These are phyloP conservation scores for Clarias gariepinus DNA, from an alignment of 2,113 vertebrate genomes.

Conservation along the genomic window DNA sequence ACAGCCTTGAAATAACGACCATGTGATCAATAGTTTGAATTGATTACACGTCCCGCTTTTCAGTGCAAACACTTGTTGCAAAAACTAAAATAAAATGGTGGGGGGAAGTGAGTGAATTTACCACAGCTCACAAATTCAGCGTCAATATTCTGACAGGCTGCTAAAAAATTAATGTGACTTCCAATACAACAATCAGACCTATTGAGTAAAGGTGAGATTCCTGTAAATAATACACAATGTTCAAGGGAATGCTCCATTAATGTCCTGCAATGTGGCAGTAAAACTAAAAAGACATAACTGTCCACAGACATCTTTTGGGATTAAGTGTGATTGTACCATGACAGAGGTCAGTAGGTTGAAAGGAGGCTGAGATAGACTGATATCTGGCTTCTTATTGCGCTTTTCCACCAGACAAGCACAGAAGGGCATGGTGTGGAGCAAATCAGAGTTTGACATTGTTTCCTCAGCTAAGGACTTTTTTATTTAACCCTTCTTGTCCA, in stretches of 20 bases:
- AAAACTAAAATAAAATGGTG: neutral
- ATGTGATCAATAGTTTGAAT: constrained; percentile 36
- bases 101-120: neutral
- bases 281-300: neutral
- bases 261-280: constrained; percentile 5
- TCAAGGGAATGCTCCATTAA: constrained; percentile 13
- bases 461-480: neutral
- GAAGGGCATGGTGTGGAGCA: neutral
- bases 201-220: constrained; percentile 39
- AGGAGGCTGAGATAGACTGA: neutral
- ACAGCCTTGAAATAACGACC: constrained; percentile 15
- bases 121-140: constrained; percentile 22
- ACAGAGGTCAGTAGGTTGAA: neutral
- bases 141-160: constrained; percentile 48
- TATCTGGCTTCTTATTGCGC: neutral
- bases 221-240: constrained; percentile 44
- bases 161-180: constrained; percentile 53
- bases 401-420: neutral
- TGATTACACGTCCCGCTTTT: constrained; percentile 36
- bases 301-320: neutral
- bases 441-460: neutral
- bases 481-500: neutral
- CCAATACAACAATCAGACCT: constrained; percentile 45
- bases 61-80: constrained; percentile 32
- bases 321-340: neutral